Base-by-base conservation (phyloP, 2,797 vertebrate species). In the Eulemur mongoz region DNA sequence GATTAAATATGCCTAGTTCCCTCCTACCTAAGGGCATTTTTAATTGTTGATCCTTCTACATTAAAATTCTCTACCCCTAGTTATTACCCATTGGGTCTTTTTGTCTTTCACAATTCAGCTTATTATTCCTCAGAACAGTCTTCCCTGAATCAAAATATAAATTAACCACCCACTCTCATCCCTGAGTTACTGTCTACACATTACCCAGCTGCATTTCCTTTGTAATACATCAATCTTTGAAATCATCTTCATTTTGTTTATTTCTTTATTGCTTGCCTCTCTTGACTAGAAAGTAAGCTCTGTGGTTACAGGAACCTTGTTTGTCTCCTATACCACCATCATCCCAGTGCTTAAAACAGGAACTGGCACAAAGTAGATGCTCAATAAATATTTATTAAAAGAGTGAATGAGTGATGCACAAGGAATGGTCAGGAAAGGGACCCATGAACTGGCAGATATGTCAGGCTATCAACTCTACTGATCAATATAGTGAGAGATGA, bases 111-210 rank as follows among this genome's bases (percentile, higher is more conserved):
- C 32, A 88, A 45, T 43, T 89, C 23, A 50, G 22, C 59, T 79
- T 73, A 81, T 63, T 91, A 79, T 45, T 91, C 7, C 65, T 76
- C 65, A 65, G 25, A 65, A 83, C 12, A 50, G 43, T 78, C n/a
- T 89, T 80, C 85, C 32, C 40, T 75, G n/a, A 76, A 65, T 65
- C 50, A 89, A 83, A 93, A 94, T 57, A 59, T 80, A 93, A 90
- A 81, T 93, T 84, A 72, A 63, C 30, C 11, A 91, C 17, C 25
- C 27, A 80, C 7, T 5, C 20, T 70, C 20, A 4, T 23, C 38
- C n/a, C 11, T 4, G 7, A 57, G 5, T 80, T 91, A 88, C 63
- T 90, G 54, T 61, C 43, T 48, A 85, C 4, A 75, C 59, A 75
- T 75, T 84, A 69, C 30, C 13, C 18, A 75, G 63, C 17, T 35